Evolutionary conservation across 2,797 vertebrate species (phyloP).

Genomic region (Tarsius wallacei): DNA sequence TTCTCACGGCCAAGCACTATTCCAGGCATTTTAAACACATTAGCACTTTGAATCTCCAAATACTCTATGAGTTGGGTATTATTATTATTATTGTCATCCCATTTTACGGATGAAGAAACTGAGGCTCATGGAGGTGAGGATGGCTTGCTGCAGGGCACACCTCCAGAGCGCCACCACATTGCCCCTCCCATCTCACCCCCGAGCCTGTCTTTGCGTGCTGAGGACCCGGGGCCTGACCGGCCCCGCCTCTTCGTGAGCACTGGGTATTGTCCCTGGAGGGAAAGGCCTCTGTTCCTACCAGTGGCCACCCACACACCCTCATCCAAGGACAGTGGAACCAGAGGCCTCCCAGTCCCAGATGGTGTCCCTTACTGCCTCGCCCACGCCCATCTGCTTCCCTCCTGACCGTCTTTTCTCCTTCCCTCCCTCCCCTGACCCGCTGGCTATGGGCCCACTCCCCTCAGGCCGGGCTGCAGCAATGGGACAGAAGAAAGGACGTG

Average conservation of each 20-base stretch:
- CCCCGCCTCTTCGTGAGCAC: not conserved
- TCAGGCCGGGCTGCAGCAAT: slow-evolving; percentile 80
- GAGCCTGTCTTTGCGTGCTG: not conserved
- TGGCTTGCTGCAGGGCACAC: not conserved
- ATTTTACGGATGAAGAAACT: not conserved
- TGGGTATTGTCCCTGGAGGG: slow-evolving; percentile 35
- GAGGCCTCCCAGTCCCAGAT: slow-evolving; percentile 90
- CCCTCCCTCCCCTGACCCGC: slow-evolving; percentile 30
- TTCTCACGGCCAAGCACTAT: not conserved
- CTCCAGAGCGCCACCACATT: not conserved
- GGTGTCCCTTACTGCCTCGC: slow-evolving; percentile 80
- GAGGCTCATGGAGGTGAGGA: not conserved
- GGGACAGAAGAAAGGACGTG: slow-evolving; percentile 84
- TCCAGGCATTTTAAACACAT: not conserved
- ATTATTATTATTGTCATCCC: not conserved
- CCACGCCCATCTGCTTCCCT: slow-evolving; percentile 84
- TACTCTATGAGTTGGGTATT: not conserved
- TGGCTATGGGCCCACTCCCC: slow-evolving; percentile 84
- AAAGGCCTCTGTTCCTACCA: slow-evolving; percentile 77
- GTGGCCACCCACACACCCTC: slow-evolving; percentile 43
- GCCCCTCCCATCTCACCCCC: too few species aligned
- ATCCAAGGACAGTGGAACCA: slow-evolving; percentile 74
- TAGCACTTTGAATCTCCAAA: not conserved
- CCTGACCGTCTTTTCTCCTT: not conserved
- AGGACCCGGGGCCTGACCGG: not conserved